Percentiles rank a stretch among this genome's conserved stretches.
Conservation (phyloP, 1,140 invertebrate species). For the Drosophila pachea region DNA sequence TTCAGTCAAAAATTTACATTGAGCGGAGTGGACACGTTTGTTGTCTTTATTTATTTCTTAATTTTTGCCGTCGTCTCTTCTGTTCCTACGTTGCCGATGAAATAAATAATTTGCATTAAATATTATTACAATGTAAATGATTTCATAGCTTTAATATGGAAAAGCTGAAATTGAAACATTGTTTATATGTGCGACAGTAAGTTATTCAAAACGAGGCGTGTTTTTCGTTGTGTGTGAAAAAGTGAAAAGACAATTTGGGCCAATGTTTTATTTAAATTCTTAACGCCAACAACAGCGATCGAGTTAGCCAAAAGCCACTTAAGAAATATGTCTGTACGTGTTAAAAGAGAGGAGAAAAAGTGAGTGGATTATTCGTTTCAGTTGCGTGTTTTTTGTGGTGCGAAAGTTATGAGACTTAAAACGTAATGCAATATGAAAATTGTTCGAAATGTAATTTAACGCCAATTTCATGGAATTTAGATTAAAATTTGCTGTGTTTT, state of each 20-base stretch:
- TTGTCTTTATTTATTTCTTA: constrained; percentile 61
- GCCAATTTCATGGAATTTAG: constrained; percentile 16
- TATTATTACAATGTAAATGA: constrained; percentile 51
- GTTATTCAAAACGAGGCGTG: constrained; percentile 14
- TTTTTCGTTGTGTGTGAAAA: constrained; percentile 43
- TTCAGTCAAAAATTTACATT: constrained; percentile 43
- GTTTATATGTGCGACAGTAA: constrained; percentile 13
- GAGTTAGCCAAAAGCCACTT: constrained; percentile 31
- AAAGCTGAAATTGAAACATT: constrained; percentile 13
- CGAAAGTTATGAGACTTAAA: constrained; percentile 32
- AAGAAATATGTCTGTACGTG: constrained; percentile 40
- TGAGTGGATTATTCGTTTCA: constrained; percentile 26
- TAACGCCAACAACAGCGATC: constrained; percentile 45
- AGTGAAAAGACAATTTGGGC: constrained; percentile 69
- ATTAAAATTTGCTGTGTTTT: background rate
- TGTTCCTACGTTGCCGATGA: constrained; percentile 59
- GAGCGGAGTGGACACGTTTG: constrained; percentile 42
- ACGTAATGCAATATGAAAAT: constrained; percentile 50
- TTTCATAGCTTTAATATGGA: constrained; percentile 41
- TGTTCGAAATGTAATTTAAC: constrained; percentile 24
- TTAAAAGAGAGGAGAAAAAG: constrained; percentile 31
- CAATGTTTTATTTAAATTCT: constrained; percentile 68
- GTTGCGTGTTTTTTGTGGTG: constrained; percentile 41
- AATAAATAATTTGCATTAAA: constrained; percentile 38
- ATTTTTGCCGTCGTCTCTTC: constrained; percentile 50